Percentiles rank a stretch among this genome's conserved stretches.
phyloP scores from a whole-genome alignment of 2,888 invertebrate species.

The Thera obeliscata region DNA sequence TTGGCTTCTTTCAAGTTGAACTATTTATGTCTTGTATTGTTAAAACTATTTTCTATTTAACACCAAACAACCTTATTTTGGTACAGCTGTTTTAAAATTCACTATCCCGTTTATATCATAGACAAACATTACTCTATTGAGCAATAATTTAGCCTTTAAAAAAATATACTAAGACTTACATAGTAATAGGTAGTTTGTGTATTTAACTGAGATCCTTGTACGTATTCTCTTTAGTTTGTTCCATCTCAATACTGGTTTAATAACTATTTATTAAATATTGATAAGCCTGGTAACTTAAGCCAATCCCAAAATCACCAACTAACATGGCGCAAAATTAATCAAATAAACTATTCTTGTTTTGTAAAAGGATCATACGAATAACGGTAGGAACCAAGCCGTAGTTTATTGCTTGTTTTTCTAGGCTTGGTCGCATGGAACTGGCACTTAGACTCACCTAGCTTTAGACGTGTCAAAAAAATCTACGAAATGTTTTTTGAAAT shows the following conservation, averaged over 20 bases:
- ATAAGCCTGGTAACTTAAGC: conserved; percentile 32
- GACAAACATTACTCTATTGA: conserved; percentile 34
- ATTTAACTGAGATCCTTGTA: conserved; percentile 74
- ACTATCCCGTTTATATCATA: conserved; percentile 8
- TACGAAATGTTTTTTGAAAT: no score
- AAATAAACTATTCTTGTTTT: no score
- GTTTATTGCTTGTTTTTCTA: no score
- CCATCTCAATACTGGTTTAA: conserved; percentile 69
- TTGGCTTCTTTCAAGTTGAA: conserved; percentile 85
- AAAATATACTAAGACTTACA: conserved; percentile 62
- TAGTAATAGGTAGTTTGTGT: conserved; percentile 57
- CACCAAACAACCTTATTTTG: conserved; percentile 74
- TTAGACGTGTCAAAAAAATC: no score
- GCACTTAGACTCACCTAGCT: no score
- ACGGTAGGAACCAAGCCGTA: no score
- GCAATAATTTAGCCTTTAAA: conserved; percentile 41
- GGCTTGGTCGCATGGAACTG: no score
- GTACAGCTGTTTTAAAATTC: conserved; percentile 64
- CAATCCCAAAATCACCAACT: not conserved
- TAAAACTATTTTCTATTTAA: conserved; percentile 53
- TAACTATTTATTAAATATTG: conserved; percentile 37
- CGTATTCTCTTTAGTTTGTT: conserved; percentile 71
- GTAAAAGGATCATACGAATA: no score
- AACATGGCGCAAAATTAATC: not conserved
- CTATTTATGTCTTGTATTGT: conserved; percentile 80